A percentile compares a stretch with the other conserved stretches of the same genome.
These are phyloP conservation scores for Scaptodrosophila latifasciaeformis DNA, from an alignment of 2,888 invertebrate genomes.

Conservation along the genomic window DNA sequence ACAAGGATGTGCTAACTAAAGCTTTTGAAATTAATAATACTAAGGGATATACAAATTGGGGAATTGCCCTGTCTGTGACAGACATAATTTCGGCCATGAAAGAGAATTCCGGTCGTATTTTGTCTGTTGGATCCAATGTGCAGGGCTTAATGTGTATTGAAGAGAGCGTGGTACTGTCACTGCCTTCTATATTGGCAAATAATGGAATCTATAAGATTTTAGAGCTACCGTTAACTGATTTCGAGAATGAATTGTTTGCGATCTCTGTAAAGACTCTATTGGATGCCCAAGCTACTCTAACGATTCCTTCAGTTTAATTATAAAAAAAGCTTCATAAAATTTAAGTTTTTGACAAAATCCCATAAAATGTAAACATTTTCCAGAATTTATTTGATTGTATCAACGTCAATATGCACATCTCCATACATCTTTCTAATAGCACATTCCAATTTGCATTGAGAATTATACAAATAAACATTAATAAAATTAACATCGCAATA, in stretches of 20 bases:
- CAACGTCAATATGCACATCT: too few species aligned
- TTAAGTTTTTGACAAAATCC: too few species aligned
- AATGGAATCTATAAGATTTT: conserved; percentile 82
- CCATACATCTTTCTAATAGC: too few species aligned
- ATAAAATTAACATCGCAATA: too few species aligned
- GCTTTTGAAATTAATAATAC: conserved; percentile 86
- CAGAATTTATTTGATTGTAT: too few species aligned
- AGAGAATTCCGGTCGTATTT: conserved; percentile 81
- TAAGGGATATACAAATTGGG: conserved; percentile 92
- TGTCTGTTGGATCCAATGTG: conserved; percentile 82
- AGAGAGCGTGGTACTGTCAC: conserved; percentile 86
- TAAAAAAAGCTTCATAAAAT: too few species aligned
- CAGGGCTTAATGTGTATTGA: conserved; percentile 81
- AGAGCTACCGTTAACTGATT: conserved; percentile 79
- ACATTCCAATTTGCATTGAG: too few species aligned
- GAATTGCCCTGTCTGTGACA: conserved; percentile 84
- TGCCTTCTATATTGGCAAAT: conserved; percentile 85
- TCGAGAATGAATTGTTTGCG: conserved; percentile 78
- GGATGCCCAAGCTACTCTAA: too few species aligned
- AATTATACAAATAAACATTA: too few species aligned
- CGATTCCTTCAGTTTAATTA: too few species aligned
- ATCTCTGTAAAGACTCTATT: conserved; percentile 79
- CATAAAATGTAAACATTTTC: too few species aligned
- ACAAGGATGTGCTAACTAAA: conserved; percentile 84
- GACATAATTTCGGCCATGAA: conserved; percentile 81